Evolutionary conservation across 2,797 vertebrate species (phyloP).

Genomic region (Pseudochirops cupreus): DNA sequence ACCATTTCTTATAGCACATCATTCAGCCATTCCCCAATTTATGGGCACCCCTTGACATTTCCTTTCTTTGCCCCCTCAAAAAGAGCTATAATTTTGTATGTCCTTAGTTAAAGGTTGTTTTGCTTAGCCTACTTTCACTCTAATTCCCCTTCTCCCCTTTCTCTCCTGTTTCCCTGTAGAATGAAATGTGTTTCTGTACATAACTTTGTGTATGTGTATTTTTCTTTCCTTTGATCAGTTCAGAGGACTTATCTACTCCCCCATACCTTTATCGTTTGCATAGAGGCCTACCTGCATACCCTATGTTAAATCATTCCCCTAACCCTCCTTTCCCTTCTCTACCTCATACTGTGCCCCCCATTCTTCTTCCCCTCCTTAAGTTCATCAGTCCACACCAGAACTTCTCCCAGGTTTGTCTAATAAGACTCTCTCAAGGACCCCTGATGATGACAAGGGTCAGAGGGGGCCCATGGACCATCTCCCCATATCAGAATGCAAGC

Average conservation of each 20-base stretch:
- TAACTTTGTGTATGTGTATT: background rate
- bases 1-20: background rate
- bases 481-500: background rate
- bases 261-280: background rate
- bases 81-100: background rate
- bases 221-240: background rate
- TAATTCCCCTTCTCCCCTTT: background rate
- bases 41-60: background rate
- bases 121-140: background rate
- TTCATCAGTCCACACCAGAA: background rate
- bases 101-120: background rate
- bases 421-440: background rate
- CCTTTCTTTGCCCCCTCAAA: background rate
- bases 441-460: background rate
- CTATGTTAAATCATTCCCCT: background rate
- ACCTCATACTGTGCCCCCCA: background rate
- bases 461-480: background rate
- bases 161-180: background rate
- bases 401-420: background rate
- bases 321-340: background rate
- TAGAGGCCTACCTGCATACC: background rate
- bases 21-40: background rate
- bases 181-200: background rate
- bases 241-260: too few relatives aligned
- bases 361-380: background rate